Base-by-base conservation (phyloP, 2,797 vertebrate genomes). In the Setipinna tenuifilis region DNA sequence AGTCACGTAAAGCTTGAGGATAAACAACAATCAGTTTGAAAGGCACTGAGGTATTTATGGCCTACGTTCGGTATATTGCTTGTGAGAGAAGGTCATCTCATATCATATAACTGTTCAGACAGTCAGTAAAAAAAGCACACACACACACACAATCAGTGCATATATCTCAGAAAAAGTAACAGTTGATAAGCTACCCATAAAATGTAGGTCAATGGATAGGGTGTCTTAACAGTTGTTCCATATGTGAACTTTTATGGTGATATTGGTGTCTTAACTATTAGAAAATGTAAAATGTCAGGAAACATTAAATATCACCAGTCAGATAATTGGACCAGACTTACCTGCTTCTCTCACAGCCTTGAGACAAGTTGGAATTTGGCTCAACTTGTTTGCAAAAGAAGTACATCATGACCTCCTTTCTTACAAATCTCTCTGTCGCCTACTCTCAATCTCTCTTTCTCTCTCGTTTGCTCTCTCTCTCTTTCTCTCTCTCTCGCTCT, bases 381-480 rank as follows among this genome's bases (percentile, higher is more conserved):
- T 78, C 71, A 9, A 9, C 35, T 78, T 41, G 35, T 78, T 44
- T 78, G 35, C 71, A 78, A 78, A 44, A 5, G 62, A 71, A 19
- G 71, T 19, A 78, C 35, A 78, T 78, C 71, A 78, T 78, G 71
- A 44, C 71, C 71, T 78, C 19, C 5, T 78, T 78, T 41, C 31
- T 78, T 41, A 78, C 35, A 44, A n/a, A 58, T 35, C 25, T 19
- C 19, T 14, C 25, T 28, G 21, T 46, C 16, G 2, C 14, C 62
- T 10, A 35, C 88, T 41, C 57, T n/a, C 59, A 2, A 10, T 46
- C 35, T 50, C 84, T 82, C 25, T 57, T 25, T 16, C 21, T 81
- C 81, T 54, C 12, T 54, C 50, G 3, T 9, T 9, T 9, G 0
- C 50, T 0, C 50, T 14, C 50, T 9, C 35, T 54, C 7, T 54